Evolutionary conservation across 2,797 vertebrate genomes (phyloP).

Genomic region (Bovichtus diacanthus): DNA sequence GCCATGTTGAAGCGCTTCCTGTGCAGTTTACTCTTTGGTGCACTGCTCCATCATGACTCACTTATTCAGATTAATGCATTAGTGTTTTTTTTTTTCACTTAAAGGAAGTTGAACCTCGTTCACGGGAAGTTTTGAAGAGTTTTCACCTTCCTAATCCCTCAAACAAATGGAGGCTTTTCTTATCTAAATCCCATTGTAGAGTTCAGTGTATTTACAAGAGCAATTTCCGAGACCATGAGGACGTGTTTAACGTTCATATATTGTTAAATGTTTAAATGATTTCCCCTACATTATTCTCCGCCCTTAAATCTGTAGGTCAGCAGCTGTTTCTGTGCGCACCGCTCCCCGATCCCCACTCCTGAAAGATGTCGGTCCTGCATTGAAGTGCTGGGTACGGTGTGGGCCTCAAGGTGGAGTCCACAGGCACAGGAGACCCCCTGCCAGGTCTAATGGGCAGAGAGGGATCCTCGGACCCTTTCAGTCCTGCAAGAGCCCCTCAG

Average conservation of each 20-base stretch:
- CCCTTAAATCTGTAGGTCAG: constrained; percentile 3
- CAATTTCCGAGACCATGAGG: neutral
- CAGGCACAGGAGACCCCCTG: constrained; percentile 78
- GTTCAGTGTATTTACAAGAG: neutral
- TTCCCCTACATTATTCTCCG: neutral
- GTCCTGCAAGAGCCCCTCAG: constrained; percentile 71
- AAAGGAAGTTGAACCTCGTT: neutral
- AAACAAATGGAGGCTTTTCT: neutral
- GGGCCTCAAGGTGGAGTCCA: constrained; percentile 66
- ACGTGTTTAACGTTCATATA: neutral
- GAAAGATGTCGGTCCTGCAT: constrained; percentile 66
- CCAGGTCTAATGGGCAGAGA: constrained; percentile 82
- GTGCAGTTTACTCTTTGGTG: too few species aligned
- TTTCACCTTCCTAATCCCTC: neutral
- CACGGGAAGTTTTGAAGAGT: neutral
- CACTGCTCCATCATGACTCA: neutral
- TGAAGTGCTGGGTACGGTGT: constrained; percentile 22
- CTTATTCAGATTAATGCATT: neutral
- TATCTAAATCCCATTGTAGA: neutral
- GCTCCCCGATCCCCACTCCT: constrained; percentile 38
- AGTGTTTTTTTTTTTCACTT: neutral
- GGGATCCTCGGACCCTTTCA: constrained; percentile 80
- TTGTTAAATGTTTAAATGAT: constrained; percentile 5
- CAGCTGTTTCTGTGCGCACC: constrained; percentile 51
- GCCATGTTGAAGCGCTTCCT: too few species aligned